Evolutionary conservation across 2,113 vertebrate genomes (phyloP), one percentile per base, ranked within the genome.

Genomic region (Pelvicachromis taeniatus): DNA sequence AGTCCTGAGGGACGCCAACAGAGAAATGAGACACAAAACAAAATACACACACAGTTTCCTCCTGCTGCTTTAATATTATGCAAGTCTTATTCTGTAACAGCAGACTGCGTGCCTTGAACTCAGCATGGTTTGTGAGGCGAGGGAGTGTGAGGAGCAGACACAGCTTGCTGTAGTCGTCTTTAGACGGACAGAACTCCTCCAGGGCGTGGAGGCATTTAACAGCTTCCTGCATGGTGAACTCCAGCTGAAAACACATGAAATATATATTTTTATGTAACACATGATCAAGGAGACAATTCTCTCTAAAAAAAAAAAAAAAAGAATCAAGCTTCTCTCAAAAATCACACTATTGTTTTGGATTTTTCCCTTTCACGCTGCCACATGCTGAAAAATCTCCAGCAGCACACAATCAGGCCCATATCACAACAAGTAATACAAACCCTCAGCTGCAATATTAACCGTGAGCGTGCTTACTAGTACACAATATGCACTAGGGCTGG

Each of bases 151-250:
- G 97, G 5, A 99, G 97, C 93, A 99, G 87, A 93, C 99, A 99
- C 55, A 99, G 96, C 78, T 99, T 98, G 79, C 99, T 99, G 84
- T 99, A 99, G 92, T 99, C 98, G 3, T 99, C 99, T 95, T 99
- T 99, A 13, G 97, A 97, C 26, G 98, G 96, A 77, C 98, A 99
- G 54, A 97, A 99, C 52, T 99, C 97, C 92, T 99, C 98, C 70
- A 99, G 89, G 0, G 97, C 95, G 2, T 99, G 98, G 26, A 99
- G 97, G 93, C 97, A 99, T 85, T 98, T 98, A 21, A 99, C 98
- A 2, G 98, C 99, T 88, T 99, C 98, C 65, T 99, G 97, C 98
- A 99, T 99, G 48, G 98, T 99, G 55, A 98, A 97, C 85, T 99
- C 98, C 96, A 99, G 85, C 98, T 99, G 77, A 58, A 80, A 77